These are phyloP conservation scores for Tetrax tetrax DNA, from an alignment of 2,113 vertebrate genomes.

Conservation along the genomic window DNA sequence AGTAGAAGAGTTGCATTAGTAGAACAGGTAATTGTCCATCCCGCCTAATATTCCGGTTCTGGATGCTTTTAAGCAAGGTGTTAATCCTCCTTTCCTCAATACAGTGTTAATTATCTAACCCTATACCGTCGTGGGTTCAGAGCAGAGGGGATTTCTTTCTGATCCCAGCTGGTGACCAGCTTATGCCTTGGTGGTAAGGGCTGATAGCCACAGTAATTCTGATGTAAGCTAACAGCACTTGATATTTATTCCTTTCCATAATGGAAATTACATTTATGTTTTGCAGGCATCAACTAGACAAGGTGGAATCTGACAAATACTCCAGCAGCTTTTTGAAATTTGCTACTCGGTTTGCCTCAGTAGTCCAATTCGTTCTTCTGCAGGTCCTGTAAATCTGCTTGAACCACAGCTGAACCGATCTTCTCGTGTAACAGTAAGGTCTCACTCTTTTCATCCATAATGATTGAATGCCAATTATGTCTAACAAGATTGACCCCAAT, in stretches of 20 bases:
- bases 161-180: not conserved
- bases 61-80: not conserved
- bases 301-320: not conserved
- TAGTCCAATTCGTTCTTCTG: not conserved
- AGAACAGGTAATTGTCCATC: not conserved
- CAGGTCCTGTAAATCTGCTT: not conserved
- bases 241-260: not conserved
- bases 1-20: not conserved
- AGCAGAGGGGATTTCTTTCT: not conserved
- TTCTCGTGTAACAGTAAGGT: not conserved
- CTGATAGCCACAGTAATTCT: not conserved
- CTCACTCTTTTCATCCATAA: not conserved
- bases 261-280: not conserved
- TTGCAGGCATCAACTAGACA: not conserved
- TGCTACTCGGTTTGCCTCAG: not conserved
- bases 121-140: not conserved
- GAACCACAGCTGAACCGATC: not conserved
- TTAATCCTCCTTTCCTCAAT: not conserved
- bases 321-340: not conserved
- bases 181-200: not conserved
- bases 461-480: slow-evolving; percentile 18
- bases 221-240: not conserved
- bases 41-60: not conserved
- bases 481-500: slow-evolving; percentile 51
- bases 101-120: not conserved